Conservation (phyloP, 2,797 vertebrate genomes). For the Myotis daubentonii region DNA sequence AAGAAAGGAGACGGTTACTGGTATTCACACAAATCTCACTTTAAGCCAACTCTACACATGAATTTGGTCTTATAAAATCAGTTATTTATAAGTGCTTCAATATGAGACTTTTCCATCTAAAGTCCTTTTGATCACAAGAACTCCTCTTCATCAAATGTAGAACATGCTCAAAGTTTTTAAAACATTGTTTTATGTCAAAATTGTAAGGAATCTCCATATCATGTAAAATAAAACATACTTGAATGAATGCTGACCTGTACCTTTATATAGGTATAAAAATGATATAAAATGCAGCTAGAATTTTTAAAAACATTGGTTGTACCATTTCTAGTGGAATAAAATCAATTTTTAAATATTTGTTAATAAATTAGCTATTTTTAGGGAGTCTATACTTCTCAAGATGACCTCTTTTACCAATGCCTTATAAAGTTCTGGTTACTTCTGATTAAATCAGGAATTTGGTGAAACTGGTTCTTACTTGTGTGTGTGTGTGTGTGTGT, state of each 20-base stretch:
- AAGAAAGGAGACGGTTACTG: neutral
- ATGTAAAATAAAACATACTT: neutral
- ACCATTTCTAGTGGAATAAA: neutral
- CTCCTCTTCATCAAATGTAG: neutral
- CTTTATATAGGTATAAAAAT: neutral
- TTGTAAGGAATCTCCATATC: neutral
- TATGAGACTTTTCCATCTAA: neutral
- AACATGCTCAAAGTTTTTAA: neutral
- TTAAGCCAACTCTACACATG: neutral
- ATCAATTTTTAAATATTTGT: neutral
- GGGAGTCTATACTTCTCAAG: neutral
- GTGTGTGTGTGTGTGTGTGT: neutral
- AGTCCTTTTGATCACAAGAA: neutral
- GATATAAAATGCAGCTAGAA: neutral
- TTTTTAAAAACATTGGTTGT: neutral
- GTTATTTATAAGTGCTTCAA: neutral
- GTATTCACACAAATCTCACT: neutral
- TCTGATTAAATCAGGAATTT: neutral
- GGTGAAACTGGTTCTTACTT: neutral
- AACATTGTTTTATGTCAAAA: neutral
- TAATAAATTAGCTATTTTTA: slow-evolving; percentile 4
- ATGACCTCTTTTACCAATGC: neutral
- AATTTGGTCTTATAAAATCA: slow-evolving; percentile 1
- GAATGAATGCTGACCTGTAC: neutral
- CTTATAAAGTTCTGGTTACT: neutral